These are phyloP conservation scores for Clarias pachynema DNA, from an alignment of 2,797 vertebrate species.

Conservation along the genomic window DNA sequence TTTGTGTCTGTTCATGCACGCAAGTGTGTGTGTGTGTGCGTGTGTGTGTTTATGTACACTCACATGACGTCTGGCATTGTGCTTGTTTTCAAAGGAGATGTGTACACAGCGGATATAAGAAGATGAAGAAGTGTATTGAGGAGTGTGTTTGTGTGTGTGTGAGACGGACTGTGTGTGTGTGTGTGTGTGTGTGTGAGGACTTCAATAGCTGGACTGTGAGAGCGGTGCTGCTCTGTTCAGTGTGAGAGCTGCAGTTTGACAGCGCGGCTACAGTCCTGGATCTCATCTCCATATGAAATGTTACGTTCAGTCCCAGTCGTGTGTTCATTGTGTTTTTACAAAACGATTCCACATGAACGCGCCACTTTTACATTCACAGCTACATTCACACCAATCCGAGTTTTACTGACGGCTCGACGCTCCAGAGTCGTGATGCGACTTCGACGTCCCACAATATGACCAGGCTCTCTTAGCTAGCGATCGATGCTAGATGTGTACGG, in stretches of 20 bases:
- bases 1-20: conserved; percentile 32
- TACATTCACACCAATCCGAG: not conserved
- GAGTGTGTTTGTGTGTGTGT: conserved; percentile 29
- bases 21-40: conserved; percentile 25
- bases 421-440: not conserved
- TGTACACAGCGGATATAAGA: conserved; percentile 76
- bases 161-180: conserved; percentile 52
- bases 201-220: conserved; percentile 72
- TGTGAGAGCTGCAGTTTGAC: conserved; percentile 67
- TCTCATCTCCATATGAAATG: conserved; percentile 65
- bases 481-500: not conserved
- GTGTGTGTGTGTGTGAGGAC: conserved; percentile 62
- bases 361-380: not conserved
- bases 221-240: conserved; percentile 69
- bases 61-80: conserved; percentile 75
- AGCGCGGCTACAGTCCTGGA: conserved; percentile 47
- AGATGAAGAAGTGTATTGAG: conserved; percentile 66
- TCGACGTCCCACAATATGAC: not conserved
- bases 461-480: not conserved
- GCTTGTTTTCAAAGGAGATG: conserved; percentile 70
- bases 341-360: conserved; percentile 58
- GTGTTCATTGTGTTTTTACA: conserved; percentile 54
- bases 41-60: conserved; percentile 51
- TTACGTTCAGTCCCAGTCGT: conserved; percentile 61
- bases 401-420: not conserved